A percentile compares a stretch with the other conserved stretches of the same genome.
These are phyloP conservation scores for Petaurus breviceps DNA, from an alignment of 2,113 vertebrate species.

Conservation along the genomic window DNA sequence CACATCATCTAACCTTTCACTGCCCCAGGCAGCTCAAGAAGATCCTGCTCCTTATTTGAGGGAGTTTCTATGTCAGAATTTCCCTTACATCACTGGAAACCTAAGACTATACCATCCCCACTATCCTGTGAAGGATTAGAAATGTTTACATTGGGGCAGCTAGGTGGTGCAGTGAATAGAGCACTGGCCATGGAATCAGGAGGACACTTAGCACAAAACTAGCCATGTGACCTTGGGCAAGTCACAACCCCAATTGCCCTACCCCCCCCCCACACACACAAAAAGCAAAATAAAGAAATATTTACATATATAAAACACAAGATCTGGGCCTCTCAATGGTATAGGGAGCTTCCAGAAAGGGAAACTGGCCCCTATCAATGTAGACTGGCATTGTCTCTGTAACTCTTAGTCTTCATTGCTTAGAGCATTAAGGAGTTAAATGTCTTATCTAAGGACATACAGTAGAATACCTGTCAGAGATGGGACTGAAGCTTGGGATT, in stretches of 20 bases:
- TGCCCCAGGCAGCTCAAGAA: background rate
- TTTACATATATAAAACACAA: background rate
- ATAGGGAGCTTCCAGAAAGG: background rate
- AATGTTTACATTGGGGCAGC: background rate
- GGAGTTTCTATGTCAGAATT: background rate
- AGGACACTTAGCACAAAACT: no score
- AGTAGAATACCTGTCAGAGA: background rate
- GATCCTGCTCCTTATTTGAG: background rate
- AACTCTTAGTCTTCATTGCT: background rate
- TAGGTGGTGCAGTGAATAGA: no score
- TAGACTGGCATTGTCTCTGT: background rate
- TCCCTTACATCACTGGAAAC: background rate
- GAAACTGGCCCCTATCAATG: background rate
- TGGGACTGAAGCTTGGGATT: no score
- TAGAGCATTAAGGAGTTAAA: background rate
- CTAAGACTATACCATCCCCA: background rate
- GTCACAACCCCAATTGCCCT: no score
- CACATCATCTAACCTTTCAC: background rate
- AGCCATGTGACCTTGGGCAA: no score
- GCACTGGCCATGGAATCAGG: no score
- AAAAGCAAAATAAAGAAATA: background rate
- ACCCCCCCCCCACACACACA: no score
- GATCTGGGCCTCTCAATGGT: background rate
- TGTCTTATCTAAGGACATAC: background rate
- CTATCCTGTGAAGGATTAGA: background rate